Base-by-base conservation (phyloP, 2,888 invertebrate species). In the Hesperia comma region DNA sequence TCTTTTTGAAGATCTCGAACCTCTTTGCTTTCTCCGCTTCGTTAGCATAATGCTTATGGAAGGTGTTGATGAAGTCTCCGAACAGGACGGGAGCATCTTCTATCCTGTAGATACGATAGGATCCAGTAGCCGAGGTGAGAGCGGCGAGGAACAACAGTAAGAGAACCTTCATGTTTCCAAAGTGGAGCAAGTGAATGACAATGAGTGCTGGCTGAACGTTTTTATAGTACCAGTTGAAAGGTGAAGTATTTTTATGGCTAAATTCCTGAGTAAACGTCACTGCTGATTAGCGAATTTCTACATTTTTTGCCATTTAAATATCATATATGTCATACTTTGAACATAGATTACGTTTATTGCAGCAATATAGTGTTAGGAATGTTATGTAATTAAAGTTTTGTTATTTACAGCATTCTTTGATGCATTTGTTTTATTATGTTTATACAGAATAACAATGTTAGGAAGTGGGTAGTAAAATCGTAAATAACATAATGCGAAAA, bases 1-100 rank as follows among this genome's bases (percentile, higher is more conserved):
- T 64, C 6, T 41, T 6, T n/a, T 53, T 53, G 15, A 64, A 64
- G 41, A 64, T 64, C 26, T 58, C 41, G 14, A 64, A 58, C 7
- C 64, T 53, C 64, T 33, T n/a, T 6, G 10, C 26, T 33, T 64
- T 58, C 10, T 64, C 64, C 3, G 8, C 41, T 53, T 58, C 58
- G 32, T 41, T 14, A 0, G n/a, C 17, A n/a, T 64, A 64, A 3
- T 53, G 15, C 41, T 64, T 64, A 10, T 64, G 17, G 53, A 51
- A n/a, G 3, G 58, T 43, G 8, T 10, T 33, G n/a, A 64, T 58
- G 19, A 64, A 64, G 0, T 64, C 58, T 10, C 53, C 41, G 58
- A 64, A 64, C 12, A n/a, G 53, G 6, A 12, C n/a, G 10, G 51
- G 32, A 8, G 51, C 51, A 0, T 41, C 0, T n/a, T 64, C 53